Percentiles rank a stretch among this genome's conserved stretches.
phyloP scores from a whole-genome alignment of 2,888 invertebrate genomes.

The Eurytoma adleriae region DNA sequence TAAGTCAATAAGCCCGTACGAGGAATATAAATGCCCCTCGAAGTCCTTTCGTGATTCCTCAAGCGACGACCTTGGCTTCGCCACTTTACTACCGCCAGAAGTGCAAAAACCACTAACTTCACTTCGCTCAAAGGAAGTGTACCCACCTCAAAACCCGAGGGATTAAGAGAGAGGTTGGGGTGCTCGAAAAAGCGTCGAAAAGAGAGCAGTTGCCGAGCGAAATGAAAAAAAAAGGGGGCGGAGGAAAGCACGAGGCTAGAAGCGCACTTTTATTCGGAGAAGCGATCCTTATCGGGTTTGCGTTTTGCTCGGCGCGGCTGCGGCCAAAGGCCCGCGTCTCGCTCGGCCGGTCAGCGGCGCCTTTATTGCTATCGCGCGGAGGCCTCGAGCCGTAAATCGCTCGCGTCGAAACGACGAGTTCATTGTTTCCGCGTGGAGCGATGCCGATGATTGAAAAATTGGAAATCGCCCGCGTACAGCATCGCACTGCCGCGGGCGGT shows the following conservation, averaged over 20 bases:
- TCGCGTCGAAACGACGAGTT: slow-evolving; percentile 19
- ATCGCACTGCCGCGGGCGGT: background rate
- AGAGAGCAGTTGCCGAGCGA: background rate
- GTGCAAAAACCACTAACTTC: background rate
- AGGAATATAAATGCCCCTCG: background rate
- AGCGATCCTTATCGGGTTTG: slow-evolving; percentile 23
- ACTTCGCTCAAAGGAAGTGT: background rate
- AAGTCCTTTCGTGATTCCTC: background rate
- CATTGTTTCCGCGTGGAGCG: slow-evolving; percentile 33
- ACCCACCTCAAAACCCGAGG: too few relatives aligned
- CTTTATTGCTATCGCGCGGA: slow-evolving; percentile 11
- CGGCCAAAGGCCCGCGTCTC: slow-evolving; percentile 12
- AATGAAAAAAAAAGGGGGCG: background rate
- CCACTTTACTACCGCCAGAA: background rate
- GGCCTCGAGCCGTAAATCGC: slow-evolving; percentile 26
- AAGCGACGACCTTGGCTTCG: slow-evolving; percentile 17
- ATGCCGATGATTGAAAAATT: slow-evolving; percentile 43
- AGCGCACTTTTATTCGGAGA: slow-evolving; percentile 1
- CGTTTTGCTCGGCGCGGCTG: background rate
- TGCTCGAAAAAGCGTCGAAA: too few relatives aligned
- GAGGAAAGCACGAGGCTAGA: background rate
- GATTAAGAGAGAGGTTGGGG: too few relatives aligned
- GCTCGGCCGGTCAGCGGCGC: slow-evolving; percentile 17
- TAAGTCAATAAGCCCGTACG: slow-evolving; percentile 11
- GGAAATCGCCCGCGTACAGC: background rate